phyloP scores from a whole-genome alignment of 2,888 invertebrate genomes.

The Seira ritae region DNA sequence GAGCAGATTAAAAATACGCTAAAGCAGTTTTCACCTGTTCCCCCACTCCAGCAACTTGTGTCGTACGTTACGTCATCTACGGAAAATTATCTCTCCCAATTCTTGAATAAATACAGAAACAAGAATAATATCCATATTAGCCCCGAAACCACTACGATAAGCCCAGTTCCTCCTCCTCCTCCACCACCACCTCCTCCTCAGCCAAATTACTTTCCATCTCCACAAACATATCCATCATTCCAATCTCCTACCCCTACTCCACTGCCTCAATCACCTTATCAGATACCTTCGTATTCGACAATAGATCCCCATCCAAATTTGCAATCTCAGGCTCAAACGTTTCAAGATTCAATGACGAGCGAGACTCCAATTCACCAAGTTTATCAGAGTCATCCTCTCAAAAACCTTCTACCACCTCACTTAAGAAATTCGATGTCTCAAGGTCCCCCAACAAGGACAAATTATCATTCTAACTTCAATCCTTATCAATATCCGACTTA shows the following conservation, averaged over 20 bases:
- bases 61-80: conserved; percentile 30
- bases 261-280: neutral
- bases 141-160: conserved; percentile 6
- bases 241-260: neutral
- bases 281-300: neutral
- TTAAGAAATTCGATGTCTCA: too few species aligned
- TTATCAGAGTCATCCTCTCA: conserved; percentile 27
- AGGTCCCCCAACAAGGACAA: neutral
- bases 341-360: too few species aligned
- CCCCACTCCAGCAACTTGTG: conserved; percentile 29
- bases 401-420: neutral
- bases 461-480: neutral
- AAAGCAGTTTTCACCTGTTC: conserved; percentile 46
- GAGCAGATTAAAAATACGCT: conserved; percentile 37
- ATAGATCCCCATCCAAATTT: conserved; percentile 2
- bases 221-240: neutral
- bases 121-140: conserved; percentile 14
- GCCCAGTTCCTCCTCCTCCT: neutral
- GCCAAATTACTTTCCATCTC: neutral
- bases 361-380: conserved; percentile 29
- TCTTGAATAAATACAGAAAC: conserved; percentile 9
- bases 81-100: conserved; percentile 27
- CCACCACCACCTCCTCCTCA: neutral
- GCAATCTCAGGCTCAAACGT: neutral
- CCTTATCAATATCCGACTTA: neutral